Evolutionary conservation across 2,888 invertebrate genomes (phyloP), one percentile per base, ranked within the genome.

Genomic region (Ectemnius lituratus): DNA sequence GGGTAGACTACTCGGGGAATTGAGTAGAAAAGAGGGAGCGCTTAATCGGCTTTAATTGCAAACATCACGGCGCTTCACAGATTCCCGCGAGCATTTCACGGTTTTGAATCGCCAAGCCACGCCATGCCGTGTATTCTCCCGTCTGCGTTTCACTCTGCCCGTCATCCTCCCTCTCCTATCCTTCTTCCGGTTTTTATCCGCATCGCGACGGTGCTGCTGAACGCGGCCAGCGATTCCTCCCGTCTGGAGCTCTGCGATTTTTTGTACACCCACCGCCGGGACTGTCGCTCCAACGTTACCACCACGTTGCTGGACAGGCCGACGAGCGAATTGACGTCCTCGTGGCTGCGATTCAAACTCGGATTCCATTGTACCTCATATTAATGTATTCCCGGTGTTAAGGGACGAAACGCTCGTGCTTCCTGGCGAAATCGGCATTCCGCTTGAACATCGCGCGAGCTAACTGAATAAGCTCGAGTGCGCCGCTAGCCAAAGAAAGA

Each of bases 21-120:
- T 68, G 70, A 78, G 76, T 69, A 78, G 80, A 75, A 78, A 78
- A 73, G 70, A 73, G 72, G 69, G 76, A 68, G 72, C 70, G 73
- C 70, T 71, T 78, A 82, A 83, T 80, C 73, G 67, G 73, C 73
- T 76, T 79, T 79, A 83, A 82, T 80, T 76, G 76, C 73, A 69
- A 77, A 73, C 70, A 81, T 82, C 67, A 62, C 68, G 74, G 63
- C 67, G 67, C 66, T 75, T 69, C 73, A 37, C 37, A 67, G 68
- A 67, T 61, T 74, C 64, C 68, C 73, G 73, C 72, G 79, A 68
- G 79, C 74, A 79, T 79, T 79, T 79, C 75, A 76, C 76, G 66
- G 75, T 73, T 79, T 71, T 75, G 74, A 80, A 70, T 79, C 72
- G 73, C 62, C 45, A 57, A 74, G 67, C 52, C 71, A 45, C 69